These are phyloP conservation scores for Drosophila sucinea DNA, from an alignment of 1,140 invertebrate species.

Conservation along the genomic window DNA sequence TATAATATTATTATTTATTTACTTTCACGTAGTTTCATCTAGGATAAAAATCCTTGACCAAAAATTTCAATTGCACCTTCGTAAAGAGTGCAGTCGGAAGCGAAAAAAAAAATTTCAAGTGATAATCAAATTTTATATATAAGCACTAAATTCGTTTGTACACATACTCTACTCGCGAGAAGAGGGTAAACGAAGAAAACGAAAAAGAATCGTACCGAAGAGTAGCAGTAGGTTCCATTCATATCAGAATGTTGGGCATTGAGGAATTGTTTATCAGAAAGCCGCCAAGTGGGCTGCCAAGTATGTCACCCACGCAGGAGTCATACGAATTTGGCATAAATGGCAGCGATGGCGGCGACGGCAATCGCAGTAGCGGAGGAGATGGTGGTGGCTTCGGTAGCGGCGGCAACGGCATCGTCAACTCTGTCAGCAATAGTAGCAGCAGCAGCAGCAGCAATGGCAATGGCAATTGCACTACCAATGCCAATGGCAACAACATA, in stretches of 20 bases:
- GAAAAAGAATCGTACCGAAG: not conserved
- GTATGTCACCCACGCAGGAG: slow-evolving; percentile 55
- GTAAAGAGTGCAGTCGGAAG: slow-evolving; percentile 35
- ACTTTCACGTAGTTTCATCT: slow-evolving; percentile 17
- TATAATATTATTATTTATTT: slow-evolving; percentile 44
- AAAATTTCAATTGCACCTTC: slow-evolving; percentile 37
- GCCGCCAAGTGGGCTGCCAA: slow-evolving; percentile 45
- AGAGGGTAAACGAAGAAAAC: not conserved
- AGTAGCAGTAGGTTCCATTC: not conserved
- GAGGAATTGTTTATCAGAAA: slow-evolving; percentile 63
- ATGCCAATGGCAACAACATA: slow-evolving; percentile 7
- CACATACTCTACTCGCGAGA: not conserved
- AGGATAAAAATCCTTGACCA: not conserved
- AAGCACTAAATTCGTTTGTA: slow-evolving; percentile 36
- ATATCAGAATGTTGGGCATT: slow-evolving; percentile 51
- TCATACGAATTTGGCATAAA: slow-evolving; percentile 60
- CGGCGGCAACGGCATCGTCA: not conserved
- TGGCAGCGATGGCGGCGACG: slow-evolving; percentile 32
- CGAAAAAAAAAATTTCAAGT: slow-evolving; percentile 63
- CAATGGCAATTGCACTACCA: slow-evolving; percentile 27
- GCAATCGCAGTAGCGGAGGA: not conserved
- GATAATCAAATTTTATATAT: slow-evolving; percentile 64
- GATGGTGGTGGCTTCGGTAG: not conserved
- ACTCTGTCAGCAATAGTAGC: slow-evolving; percentile 1
- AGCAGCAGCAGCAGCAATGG: slow-evolving; percentile 31